A percentile compares a stretch with the other conserved stretches of the same genome.
Evolutionary conservation across 2,797 vertebrate genomes (phyloP).

Genomic region (Platalea minor): DNA sequence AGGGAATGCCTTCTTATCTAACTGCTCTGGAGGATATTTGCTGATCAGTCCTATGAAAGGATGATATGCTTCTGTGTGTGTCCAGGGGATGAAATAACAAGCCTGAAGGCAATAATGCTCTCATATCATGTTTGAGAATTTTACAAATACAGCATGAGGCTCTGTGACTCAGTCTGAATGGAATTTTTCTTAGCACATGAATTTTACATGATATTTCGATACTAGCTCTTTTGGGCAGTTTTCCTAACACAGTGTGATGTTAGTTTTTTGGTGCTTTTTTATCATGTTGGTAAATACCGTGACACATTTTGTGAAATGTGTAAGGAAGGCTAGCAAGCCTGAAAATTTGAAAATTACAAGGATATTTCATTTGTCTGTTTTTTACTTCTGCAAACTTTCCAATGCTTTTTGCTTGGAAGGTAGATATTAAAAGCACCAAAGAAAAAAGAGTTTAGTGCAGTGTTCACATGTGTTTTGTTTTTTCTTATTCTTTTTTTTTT

Average conservation of each 20-base stretch:
- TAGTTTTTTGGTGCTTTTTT: slow-evolving; percentile 47
- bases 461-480: background rate
- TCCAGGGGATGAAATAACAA: slow-evolving; percentile 75
- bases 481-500: background rate
- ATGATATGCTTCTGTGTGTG: slow-evolving; percentile 72
- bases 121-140: slow-evolving; percentile 73
- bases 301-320: slow-evolving; percentile 1
- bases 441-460: background rate
- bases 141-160: slow-evolving; percentile 72
- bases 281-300: background rate
- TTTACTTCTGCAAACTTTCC: slow-evolving; percentile 2
- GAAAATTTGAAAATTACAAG: slow-evolving; percentile 23
- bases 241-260: slow-evolving; percentile 26
- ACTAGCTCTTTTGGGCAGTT: slow-evolving; percentile 51
- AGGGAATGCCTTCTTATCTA: slow-evolving; percentile 71
- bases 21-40: slow-evolving; percentile 71
- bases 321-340: background rate
- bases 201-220: slow-evolving; percentile 68
- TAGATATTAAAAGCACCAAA: background rate
- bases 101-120: slow-evolving; percentile 70
- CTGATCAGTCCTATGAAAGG: slow-evolving; percentile 74
- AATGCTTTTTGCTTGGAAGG: background rate
- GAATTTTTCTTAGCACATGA: slow-evolving; percentile 68
- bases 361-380: slow-evolving; percentile 4
- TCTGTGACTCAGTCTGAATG: slow-evolving; percentile 68